Evolutionary conservation across 2,797 vertebrate genomes (phyloP).

Genomic region (Chelidonichthys spinosus): DNA sequence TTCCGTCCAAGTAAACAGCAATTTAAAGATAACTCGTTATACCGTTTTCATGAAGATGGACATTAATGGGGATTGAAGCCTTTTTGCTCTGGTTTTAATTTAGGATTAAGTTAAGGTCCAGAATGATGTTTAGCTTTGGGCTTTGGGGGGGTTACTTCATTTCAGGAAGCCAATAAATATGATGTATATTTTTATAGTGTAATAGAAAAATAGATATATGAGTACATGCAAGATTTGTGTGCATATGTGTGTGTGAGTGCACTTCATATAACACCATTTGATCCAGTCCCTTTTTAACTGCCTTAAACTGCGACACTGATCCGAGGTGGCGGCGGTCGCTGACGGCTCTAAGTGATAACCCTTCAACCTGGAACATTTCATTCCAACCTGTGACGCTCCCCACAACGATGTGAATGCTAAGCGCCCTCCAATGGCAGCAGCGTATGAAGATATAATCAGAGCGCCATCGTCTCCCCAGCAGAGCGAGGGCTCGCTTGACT

Average conservation of each 20-base stretch:
- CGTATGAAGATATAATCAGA: conserved; percentile 85
- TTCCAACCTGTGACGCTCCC: conserved; percentile 81
- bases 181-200: not conserved
- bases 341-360: conserved; percentile 70
- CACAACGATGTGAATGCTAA: conserved; percentile 89
- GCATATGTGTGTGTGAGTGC: conserved; percentile 3
- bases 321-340: conserved; percentile 19
- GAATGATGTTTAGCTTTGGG: not conserved
- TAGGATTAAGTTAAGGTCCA: not conserved
- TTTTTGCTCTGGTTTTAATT: not conserved
- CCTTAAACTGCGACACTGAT: conserved; percentile 43
- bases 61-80: not conserved
- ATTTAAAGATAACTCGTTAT: not conserved
- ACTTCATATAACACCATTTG: conserved; percentile 27
- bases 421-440: conserved; percentile 79
- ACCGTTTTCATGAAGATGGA: not conserved
- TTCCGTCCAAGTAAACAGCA: too few species aligned
- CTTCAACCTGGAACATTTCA: conserved; percentile 80
- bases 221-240: not conserved
- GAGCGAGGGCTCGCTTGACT: conserved; percentile 81
- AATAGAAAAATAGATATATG: not conserved
- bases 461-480: conserved; percentile 85
- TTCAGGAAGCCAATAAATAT: not conserved
- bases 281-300: conserved; percentile 40
- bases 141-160: not conserved